Evolutionary conservation across 2,888 invertebrate species (phyloP), one percentile per base, ranked within the genome.

Genomic region (Aproaerema taeniolella): DNA sequence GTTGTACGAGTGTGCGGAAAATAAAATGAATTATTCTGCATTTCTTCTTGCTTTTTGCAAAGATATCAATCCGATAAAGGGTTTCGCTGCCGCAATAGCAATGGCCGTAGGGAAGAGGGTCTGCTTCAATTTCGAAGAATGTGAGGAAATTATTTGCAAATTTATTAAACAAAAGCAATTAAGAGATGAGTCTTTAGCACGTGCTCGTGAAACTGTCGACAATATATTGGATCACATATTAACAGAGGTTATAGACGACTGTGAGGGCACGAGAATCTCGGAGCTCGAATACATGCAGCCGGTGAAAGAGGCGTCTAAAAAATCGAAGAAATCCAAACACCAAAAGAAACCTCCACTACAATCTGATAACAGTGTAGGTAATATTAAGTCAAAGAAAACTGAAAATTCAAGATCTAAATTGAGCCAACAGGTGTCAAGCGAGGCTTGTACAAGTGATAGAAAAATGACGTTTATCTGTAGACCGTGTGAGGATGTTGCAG

Each of bases 21-120:
- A 88, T 43, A 52, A 68, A 25, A 78, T 90, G 49, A 91, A 91
- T 55, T 92, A 92, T 59, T 87, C 90, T 1, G 89, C 89, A 3
- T 74, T 92, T 53, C 63, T 92, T 20, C 61, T 92, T 43, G 88
- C 88, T 12, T 89, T 91, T 52, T 91, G 91, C 56, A 91, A 91
- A 70, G 88, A 78, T 52, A 45, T 56, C 11, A 71, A 89, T 54
- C 86, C 89, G 0, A 65, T 82, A 3, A 67, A 79, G 50, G 91
- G 91, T 0, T 85, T 91, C 37, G 86, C 73, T 0, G 88, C 87
- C 46, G 91, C 90, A 1, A 52, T 91, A 12, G 81, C 88, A 12
- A 70, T 91, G 49, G 82, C 87, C 11, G 55, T 89, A 7, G 91
- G 91, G 1, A 87, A 82, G 54, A 70, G 70, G 39, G 74, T 87